A percentile compares a stretch with the other conserved stretches of the same genome.
These are phyloP conservation scores for Microcebus jonahi DNA, from an alignment of 2,113 vertebrate genomes.

Conservation along the genomic window DNA sequence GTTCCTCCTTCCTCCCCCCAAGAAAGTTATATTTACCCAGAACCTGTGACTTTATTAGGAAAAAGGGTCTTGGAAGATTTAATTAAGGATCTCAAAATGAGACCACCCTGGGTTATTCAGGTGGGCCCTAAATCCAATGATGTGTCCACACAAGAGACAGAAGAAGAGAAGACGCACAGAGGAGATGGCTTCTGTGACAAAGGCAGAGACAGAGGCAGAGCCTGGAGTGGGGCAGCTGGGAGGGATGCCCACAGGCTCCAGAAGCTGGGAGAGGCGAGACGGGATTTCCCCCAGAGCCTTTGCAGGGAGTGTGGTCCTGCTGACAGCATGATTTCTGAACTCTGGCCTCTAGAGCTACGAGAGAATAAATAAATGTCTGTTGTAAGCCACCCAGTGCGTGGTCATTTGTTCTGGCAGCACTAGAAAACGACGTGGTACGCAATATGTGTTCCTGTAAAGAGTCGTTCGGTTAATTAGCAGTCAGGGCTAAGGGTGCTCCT, in stretches of 20 bases:
- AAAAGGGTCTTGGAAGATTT: background rate
- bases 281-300: background rate
- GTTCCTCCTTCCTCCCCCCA: background rate
- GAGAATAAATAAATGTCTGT: background rate
- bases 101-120: background rate
- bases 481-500: background rate
- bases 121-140: background rate
- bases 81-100: background rate
- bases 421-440: background rate
- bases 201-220: background rate
- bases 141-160: background rate
- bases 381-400: background rate
- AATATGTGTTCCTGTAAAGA: background rate
- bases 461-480: background rate
- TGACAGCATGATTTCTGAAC: background rate
- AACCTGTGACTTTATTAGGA: background rate
- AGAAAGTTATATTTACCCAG: background rate
- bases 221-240: background rate
- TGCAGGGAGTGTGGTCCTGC: accelerated
- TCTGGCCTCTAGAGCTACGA: background rate
- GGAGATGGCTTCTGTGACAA: background rate
- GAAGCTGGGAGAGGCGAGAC: background rate
- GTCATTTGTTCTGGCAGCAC: background rate
- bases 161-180: background rate
- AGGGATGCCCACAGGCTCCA: too few relatives aligned